These are phyloP conservation scores for Anagyrus pseudococci DNA, from an alignment of 2,888 invertebrate genomes.

Conservation along the genomic window DNA sequence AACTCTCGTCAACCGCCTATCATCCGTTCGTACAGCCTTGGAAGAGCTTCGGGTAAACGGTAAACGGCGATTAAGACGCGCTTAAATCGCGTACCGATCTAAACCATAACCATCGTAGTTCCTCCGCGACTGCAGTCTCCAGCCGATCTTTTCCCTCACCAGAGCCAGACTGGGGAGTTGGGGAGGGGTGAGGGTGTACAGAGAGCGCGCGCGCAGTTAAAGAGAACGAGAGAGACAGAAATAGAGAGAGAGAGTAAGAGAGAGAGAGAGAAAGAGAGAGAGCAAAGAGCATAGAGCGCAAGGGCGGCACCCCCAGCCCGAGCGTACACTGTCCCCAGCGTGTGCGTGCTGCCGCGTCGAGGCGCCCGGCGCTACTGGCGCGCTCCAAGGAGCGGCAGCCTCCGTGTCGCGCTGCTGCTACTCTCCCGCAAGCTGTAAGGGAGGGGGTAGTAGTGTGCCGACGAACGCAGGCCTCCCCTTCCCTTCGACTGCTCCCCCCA, in stretches of 20 bases:
- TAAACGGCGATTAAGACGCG: no score
- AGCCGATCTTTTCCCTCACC: neutral
- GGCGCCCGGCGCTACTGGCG: slow-evolving; percentile 52
- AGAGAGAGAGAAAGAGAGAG: neutral
- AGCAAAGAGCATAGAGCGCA: neutral
- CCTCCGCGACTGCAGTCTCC: no score
- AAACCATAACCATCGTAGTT: no score
- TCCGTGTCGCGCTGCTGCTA: neutral
- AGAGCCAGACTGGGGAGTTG: neutral
- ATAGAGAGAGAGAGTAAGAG: neutral
- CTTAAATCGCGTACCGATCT: no score
- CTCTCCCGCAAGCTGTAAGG: neutral
- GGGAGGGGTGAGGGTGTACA: neutral
- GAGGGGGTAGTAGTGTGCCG: no score
- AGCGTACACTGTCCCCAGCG: slow-evolving; percentile 23
- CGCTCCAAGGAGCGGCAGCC: slow-evolving; percentile 29
- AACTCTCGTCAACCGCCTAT: no score
- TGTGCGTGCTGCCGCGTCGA: slow-evolving; percentile 50
- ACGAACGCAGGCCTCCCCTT: no score
- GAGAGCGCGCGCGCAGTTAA: no score
- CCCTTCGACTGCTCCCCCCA: no score
- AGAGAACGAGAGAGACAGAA: neutral
- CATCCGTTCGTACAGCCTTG: no score
- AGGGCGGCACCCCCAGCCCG: slow-evolving; percentile 16
- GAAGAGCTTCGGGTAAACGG: no score